Base-by-base conservation (phyloP, 2,797 vertebrate species). In the Cryptoprocta ferox region DNA sequence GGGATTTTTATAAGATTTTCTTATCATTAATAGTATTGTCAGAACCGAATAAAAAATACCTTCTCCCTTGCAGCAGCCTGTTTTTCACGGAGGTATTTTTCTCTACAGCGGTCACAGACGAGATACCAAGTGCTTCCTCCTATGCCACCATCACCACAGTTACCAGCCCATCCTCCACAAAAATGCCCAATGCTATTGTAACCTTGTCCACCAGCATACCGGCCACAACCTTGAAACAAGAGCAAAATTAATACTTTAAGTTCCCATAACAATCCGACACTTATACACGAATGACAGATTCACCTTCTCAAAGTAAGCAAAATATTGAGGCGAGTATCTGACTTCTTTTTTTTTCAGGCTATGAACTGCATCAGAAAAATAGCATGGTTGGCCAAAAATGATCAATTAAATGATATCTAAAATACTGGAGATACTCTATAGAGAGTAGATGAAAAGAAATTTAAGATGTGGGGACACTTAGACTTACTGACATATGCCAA, bases 131-230 rank as follows among this genome's bases (percentile, higher is more conserved):
- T 99, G 98, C 99, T 99, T 97, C 99, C 99, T 98, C 99, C 99
- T 63, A 99, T 99, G 75, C 99, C 99, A 83, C 99, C 99, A 68
- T 99, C 99, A 0, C 99, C 99, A 98, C 99, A 99, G 96, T 99
- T 99, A 30, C 99, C 99, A 92, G 99, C 99, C 99, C 99, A 99
- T 86, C 99, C 99, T 35, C 99, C 99, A 97, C 99, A 99, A 68
- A 99, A 99, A 97, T 99, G 99, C 19, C 99, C 99, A 18, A 99
- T 99, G 97, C 99, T 99, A 97, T 99, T 99, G 98, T 99, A 99
- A 87, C 99, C 99, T 96, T 99, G 99, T 89, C 99, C 99, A 92
- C 99, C 99, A 13, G 99, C 99, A 2, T 99, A 99, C 73, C 99
- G 99, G 11, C 99, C 99, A 98, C 99, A 99, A n/a, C 99, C 99